Evolutionary conservation across 2,888 invertebrate genomes (phyloP), one percentile per base, ranked within the genome.

Genomic region (Cremastinae sp.): DNA sequence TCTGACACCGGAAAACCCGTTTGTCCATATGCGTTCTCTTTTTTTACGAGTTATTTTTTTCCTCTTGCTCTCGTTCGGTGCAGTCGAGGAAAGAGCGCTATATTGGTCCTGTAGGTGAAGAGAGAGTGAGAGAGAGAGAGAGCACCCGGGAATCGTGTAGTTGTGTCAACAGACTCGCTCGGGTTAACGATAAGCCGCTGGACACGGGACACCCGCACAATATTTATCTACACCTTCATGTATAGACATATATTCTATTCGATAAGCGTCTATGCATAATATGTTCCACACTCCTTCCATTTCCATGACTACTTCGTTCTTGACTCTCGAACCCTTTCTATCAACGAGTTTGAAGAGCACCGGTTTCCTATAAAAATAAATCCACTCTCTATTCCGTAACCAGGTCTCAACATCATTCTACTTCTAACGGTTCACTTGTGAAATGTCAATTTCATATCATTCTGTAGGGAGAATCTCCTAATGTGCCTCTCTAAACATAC

Each of bases 1-100:
- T 55, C 51, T 61, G 75, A 78, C 78, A 75, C 76, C 69, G 41
- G n/a, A 73, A 76, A 76, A 76, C 76, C 69, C 73, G 76, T 76
- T 76, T 73, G 65, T 53, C 69, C 59, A 37, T 49, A 12, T 64
- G 45, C 51, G 58, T 9, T 8, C 47, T 56, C 39, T 55, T 61
- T 45, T 37, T 47, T 47, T 62, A 56, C 49, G 47, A 49, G 5
- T 37, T n/a, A 20, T 8, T 58, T 12, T 49, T 10, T 65, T 58
- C 47, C 39, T 37, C 56, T 61, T 22, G 9, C 43, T 61, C 58
- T 66, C 45, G 9, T 59, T 59, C 59, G 47, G 9, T 74, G 45
- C 53, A 39, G 39, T 14, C 51, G 59, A 56, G 49, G 18, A 61
- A 55, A 56, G 37, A 51, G 66, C 51, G 49, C 51, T 64, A 35